Evolutionary conservation across 2,888 invertebrate genomes (phyloP).

Genomic region (Diogma glabrata): DNA sequence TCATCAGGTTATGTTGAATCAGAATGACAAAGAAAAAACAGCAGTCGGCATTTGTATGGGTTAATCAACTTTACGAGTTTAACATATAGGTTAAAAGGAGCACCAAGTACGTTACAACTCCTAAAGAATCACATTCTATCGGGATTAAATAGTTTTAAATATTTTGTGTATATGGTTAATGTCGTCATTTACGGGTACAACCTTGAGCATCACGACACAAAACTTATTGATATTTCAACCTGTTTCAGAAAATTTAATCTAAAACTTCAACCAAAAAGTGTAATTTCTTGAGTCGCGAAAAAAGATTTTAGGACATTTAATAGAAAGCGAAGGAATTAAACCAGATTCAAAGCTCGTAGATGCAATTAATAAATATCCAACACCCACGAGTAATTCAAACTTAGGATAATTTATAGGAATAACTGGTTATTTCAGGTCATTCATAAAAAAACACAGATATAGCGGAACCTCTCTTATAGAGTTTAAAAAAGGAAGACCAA

Average conservation of each 20-base stretch:
- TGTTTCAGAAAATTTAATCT: background rate
- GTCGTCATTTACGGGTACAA: background rate
- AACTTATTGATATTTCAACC: background rate
- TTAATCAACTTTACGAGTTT: background rate
- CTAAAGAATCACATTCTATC: background rate
- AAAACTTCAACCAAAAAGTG: background rate
- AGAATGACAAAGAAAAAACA: too few species aligned
- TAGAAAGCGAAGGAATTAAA: background rate
- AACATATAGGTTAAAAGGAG: background rate
- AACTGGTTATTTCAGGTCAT: background rate
- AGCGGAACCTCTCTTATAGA: too few species aligned
- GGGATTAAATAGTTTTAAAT: background rate
- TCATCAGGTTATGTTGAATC: background rate
- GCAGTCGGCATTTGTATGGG: background rate
- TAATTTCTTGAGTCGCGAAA: background rate
- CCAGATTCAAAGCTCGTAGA: background rate
- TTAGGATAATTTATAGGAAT: background rate
- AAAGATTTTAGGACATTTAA: too few species aligned
- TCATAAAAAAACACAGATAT: too few species aligned
- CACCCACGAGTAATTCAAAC: background rate
- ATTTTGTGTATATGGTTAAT: background rate
- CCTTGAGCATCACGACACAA: background rate
- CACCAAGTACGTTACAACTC: background rate
- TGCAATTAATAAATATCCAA: background rate
- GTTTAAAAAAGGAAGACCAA: too few species aligned